A percentile compares a stretch with the other conserved stretches of the same genome.
Evolutionary conservation across 2,888 invertebrate genomes (phyloP).

Genomic region (Drosophila colorata): DNA sequence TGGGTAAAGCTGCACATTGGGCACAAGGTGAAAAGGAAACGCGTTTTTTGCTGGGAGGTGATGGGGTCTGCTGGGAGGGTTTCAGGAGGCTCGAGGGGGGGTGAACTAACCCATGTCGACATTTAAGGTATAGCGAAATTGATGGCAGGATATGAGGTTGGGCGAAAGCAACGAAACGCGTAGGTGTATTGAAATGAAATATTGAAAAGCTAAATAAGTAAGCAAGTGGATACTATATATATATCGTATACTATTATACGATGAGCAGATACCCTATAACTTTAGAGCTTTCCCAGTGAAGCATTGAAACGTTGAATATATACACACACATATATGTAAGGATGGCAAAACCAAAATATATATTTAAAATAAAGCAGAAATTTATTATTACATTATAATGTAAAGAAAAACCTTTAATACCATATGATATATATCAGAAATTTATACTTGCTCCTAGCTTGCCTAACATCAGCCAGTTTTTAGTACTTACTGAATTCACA

Average conservation of each 20-base stretch:
- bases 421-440: no score
- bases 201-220: constrained; percentile 15
- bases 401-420: no score
- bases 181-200: constrained; percentile 43
- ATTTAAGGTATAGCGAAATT: constrained; percentile 44
- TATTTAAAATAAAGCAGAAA: background rate
- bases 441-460: no score
- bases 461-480: no score
- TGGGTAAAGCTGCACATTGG: constrained; percentile 33
- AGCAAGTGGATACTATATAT: background rate
- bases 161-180: constrained; percentile 8
- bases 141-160: constrained; percentile 39
- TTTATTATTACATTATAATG: no score
- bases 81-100: background rate
- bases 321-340: no score
- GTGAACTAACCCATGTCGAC: constrained; percentile 43
- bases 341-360: background rate
- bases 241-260: background rate
- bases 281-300: background rate
- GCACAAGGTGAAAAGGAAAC: constrained; percentile 43
- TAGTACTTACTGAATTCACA: background rate
- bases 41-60: constrained; percentile 10
- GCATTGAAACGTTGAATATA: no score
- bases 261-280: constrained; percentile 12
- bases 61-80: background rate